A percentile compares a stretch with the other conserved stretches of the same genome.
These are phyloP conservation scores for Dryocosmus kuriphilus DNA, from an alignment of 2,888 invertebrate genomes.

Conservation along the genomic window DNA sequence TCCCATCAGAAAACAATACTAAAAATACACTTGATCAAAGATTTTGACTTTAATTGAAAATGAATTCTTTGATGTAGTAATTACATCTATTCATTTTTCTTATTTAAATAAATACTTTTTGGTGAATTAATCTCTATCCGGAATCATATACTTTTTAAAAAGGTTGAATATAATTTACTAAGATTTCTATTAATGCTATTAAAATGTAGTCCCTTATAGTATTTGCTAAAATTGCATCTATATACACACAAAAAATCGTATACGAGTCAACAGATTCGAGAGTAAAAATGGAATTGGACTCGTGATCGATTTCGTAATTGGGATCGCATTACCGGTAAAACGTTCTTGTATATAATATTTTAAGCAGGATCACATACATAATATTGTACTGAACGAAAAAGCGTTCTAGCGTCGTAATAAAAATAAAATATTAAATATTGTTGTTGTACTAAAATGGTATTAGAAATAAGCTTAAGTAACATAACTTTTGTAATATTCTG, in stretches of 20 bases:
- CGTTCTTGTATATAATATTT: not conserved
- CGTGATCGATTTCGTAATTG: not conserved
- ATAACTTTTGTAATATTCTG: slow-evolving; percentile 14
- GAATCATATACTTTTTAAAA: not conserved
- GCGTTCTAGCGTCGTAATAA: slow-evolving; percentile 36
- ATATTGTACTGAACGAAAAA: slow-evolving; percentile 48
- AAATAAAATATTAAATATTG: not conserved
- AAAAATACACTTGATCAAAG: slow-evolving; percentile 14
- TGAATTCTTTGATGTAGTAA: not conserved
- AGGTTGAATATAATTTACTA: not conserved
- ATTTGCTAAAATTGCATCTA: not conserved
- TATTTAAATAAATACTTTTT: not conserved
- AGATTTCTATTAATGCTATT: not conserved
- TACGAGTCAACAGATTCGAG: slow-evolving; percentile 16
- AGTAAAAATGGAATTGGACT: not conserved
- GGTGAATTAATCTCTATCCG: slow-evolving; percentile 1
- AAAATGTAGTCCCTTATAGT: not conserved
- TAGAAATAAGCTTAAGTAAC: slow-evolving; percentile 49
- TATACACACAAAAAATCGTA: slow-evolving; percentile 27
- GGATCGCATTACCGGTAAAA: slow-evolving; percentile 24
- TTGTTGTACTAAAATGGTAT: slow-evolving; percentile 64
- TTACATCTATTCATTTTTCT: not conserved
- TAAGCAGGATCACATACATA: slow-evolving; percentile 44
- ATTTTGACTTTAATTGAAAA: not conserved
- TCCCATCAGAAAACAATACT: not conserved